Base-by-base conservation (phyloP, 2,797 vertebrate genomes). In the Karalla daura region DNA sequence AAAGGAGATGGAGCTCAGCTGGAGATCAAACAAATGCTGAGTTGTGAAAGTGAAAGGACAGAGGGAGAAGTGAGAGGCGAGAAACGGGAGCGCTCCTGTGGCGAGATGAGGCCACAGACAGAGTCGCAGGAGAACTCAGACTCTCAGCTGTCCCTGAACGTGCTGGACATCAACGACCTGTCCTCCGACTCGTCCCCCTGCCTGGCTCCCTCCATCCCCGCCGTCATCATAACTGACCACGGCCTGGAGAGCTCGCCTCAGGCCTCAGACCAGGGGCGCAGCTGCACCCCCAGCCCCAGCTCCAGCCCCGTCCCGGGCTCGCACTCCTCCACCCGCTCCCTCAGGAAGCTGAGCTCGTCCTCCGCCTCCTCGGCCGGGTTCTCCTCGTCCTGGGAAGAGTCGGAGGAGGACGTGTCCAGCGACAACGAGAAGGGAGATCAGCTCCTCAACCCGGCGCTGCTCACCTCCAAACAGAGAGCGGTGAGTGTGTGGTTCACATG, bases 341-440 rank as follows among this genome's bases (percentile, higher is more conserved):
- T 95, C 62, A 91, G 98, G 79, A 99, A 99, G 83, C 93, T 98
- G 66, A 99, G 97, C 0, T 99, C 97, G 0, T 99, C 98, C n/a
- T 99, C 98, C 0, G 94, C 96, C 6, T 99, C 97, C 52, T 99
- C 98, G 7, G 96, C 97, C 0, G 98, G 98, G 20, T 99, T 99
- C 90, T 99, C 97, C 45, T 99, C 97, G 0, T 99, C 98, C 47
- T 98, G 96, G 92, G 98, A 99, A 45, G 98, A 99, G 80, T 99
- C 98, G 0, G 97, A 99, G 81, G 98, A 99, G 47, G 98, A 99
- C 70, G 94, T 98, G 51, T 98, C 97, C 86, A 99, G 98, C 0
- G 98, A 99, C 52, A 94, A 96, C 0, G 98, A 99, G 78, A 95
- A 94, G 36, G 93, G 92, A 6, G 89, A 95, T 59, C 94, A 95